Evolutionary conservation across 2,797 vertebrate genomes (phyloP).

Genomic region (Lophius americanus): DNA sequence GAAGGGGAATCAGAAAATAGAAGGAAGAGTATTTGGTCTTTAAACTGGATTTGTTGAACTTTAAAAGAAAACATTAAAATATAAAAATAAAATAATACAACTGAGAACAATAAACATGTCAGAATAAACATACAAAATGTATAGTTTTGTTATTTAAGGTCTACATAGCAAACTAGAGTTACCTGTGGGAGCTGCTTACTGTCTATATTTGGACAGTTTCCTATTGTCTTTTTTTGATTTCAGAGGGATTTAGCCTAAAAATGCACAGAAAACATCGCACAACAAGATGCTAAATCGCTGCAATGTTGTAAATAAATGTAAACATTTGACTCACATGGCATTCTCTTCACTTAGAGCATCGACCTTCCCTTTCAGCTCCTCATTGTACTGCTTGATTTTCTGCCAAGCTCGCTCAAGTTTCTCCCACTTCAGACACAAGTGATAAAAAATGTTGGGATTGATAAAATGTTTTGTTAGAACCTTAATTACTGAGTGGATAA

Average conservation of each 20-base stretch:
- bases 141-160: not conserved
- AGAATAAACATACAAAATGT: no score
- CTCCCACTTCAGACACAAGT: conserved; percentile 23
- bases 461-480: not conserved
- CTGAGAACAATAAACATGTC: not conserved
- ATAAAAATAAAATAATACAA: not conserved
- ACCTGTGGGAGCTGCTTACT: conserved; percentile 84
- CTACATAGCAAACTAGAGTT: not conserved
- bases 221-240: conserved; percentile 68
- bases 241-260: conserved; percentile 75
- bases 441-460: fast-evolving
- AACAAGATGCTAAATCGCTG: not conserved
- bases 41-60: not conserved
- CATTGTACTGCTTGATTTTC: conserved; percentile 70
- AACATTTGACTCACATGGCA: conserved; percentile 76
- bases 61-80: not conserved
- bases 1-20: not conserved
- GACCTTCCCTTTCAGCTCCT: conserved; percentile 48
- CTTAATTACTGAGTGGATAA: not conserved
- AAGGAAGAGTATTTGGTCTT: not conserved
- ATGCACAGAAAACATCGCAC: not conserved
- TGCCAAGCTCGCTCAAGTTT: conserved; percentile 71
- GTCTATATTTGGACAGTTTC: conserved; percentile 69
- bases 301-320: not conserved
- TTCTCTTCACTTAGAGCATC: conserved; percentile 67